Conservation (phyloP, 2,888 invertebrate species). For the Heliconius sara region DNA sequence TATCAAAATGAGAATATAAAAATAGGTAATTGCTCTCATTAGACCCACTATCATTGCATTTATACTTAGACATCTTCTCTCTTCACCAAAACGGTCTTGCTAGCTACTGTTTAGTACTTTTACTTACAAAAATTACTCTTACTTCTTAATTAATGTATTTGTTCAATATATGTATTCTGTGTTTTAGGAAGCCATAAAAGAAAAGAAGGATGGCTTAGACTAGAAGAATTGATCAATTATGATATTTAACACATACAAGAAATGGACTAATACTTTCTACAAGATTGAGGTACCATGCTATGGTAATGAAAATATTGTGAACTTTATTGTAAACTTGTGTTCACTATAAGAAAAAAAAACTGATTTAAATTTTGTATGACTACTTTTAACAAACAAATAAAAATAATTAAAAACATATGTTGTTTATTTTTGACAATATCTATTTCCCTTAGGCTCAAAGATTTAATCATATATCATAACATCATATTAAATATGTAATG, state of each 20-base stretch:
- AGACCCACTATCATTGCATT: too few species aligned
- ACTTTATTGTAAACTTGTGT: too few species aligned
- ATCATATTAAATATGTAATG: too few species aligned
- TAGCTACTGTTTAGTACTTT: not conserved
- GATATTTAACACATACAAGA: not conserved
- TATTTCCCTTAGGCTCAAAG: not conserved
- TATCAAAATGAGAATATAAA: too few species aligned
- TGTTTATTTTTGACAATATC: not conserved
- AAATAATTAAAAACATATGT: not conserved
- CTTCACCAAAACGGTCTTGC: too few species aligned
- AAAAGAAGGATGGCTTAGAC: constrained; percentile 93
- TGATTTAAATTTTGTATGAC: not conserved
- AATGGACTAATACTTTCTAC: not conserved
- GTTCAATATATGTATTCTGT: constrained; percentile 43
- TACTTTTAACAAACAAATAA: not conserved
- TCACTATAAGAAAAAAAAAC: not conserved
- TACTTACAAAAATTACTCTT: not conserved
- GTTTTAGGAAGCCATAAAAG: constrained; percentile 93
- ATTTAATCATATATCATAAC: too few species aligned
- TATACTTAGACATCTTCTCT: too few species aligned
- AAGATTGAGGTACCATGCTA: not conserved
- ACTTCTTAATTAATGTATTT: not conserved
- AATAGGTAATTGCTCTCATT: too few species aligned
- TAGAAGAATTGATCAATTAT: constrained; percentile 60
- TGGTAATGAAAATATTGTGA: not conserved